Conservation (phyloP, 2,797 vertebrate genomes). For the Sebastolobus altivelis region DNA sequence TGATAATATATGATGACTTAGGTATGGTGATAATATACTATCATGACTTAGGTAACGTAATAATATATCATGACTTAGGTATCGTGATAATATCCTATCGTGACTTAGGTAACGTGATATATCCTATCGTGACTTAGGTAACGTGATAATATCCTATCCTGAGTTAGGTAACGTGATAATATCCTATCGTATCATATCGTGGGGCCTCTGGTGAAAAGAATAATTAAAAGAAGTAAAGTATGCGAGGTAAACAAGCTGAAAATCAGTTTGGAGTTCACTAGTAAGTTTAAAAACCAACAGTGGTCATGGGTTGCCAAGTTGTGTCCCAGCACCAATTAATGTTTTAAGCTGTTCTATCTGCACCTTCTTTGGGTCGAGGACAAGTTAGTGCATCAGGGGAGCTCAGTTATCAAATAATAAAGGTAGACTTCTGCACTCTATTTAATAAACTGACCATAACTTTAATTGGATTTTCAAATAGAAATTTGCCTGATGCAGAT, state of each 20-base stretch:
- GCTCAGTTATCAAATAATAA: slow-evolving; percentile 23
- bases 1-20: no score
- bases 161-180: no score
- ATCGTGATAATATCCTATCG: no score
- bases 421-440: slow-evolving; percentile 12
- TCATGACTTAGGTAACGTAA: no score
- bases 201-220: not conserved
- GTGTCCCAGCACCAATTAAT: not conserved
- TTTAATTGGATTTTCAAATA: not conserved
- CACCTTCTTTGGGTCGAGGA: not conserved
- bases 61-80: no score
- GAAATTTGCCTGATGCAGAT: not conserved
- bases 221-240: not conserved
- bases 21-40: no score
- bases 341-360: slow-evolving; percentile 12
- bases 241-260: not conserved
- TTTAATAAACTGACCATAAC: not conserved
- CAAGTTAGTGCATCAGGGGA: not conserved
- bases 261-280: not conserved
- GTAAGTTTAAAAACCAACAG: not conserved
- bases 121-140: no score
- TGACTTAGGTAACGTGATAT: no score
- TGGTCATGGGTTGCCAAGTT: not conserved
- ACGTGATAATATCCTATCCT: no score
- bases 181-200: no score